Evolutionary conservation across 1,140 invertebrate species (phyloP), one percentile per base, ranked within the genome.

Genomic region (Drosophila sturtevanti): DNA sequence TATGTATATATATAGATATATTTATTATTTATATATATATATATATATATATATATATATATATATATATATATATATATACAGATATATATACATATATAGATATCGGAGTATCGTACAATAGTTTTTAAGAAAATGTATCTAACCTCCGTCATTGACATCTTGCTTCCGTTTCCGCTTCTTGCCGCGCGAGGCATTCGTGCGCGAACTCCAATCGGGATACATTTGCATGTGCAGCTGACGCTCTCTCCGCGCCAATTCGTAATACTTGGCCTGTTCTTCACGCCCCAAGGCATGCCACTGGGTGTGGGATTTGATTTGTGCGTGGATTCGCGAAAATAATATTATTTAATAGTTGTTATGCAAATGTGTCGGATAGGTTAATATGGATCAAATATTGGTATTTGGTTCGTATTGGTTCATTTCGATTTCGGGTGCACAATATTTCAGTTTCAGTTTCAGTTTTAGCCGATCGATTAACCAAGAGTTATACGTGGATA

Each of bases 261-360:
- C 98, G 95, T 99, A 99, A 96, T 99, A 99, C 94, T 99, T 99
- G 93, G 97, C 97, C 94, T 99, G 98, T 94, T 99, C 98, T 93
- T 98, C 97, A 94, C 98, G 96, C 92, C 97, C 97, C 94, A 99
- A 95, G 92, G 97, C 97, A 95, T 99, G 98, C 99, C 99, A 99
- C 97, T 99, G 75, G 69, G 64, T 48, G 63, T 77, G 69, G 56
- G 52, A 76, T 65, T 64, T 61, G 44, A 76, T 65, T 67, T 66
- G 44, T 63, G 68, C 71, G 68, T 67, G 31, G 34, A 44, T 63
- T 73, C 64, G 73, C 65, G 38, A 63, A 77, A 68, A 67, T 51
- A 60, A 70, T 67, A 75, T 63, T 81, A 60, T 78, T 58, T 70
- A 73, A 61, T 68, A 63, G 60, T 66, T 63, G 35, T 77, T 10